A percentile compares a stretch with the other conserved stretches of the same genome.
These are phyloP conservation scores for Rhynchotus rufescens DNA, from an alignment of 2,797 vertebrate genomes.

Conservation along the genomic window DNA sequence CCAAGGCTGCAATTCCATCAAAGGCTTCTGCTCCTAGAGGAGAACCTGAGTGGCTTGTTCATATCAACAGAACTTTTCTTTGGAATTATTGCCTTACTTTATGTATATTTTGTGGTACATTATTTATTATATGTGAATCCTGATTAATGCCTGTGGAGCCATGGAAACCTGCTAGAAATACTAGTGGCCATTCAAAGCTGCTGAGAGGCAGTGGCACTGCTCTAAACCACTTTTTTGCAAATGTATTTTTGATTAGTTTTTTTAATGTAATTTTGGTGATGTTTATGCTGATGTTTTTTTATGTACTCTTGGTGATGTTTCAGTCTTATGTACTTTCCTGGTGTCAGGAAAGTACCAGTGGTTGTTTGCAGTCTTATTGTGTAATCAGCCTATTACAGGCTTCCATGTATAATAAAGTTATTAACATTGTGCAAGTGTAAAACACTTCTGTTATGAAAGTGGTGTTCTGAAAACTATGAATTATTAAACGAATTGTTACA, in stretches of 20 bases:
- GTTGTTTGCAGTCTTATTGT: constrained; percentile 84
- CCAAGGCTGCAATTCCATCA: constrained; percentile 71
- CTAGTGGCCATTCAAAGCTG: constrained; percentile 80
- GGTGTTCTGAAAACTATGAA: constrained; percentile 87
- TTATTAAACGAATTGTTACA: constrained; percentile 80
- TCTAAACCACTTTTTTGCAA: constrained; percentile 84
- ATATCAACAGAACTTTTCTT: constrained; percentile 76
- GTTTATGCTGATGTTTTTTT: constrained; percentile 85
- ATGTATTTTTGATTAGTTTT: constrained; percentile 82
- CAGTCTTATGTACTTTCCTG: constrained; percentile 82
- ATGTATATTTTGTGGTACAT: constrained; percentile 81
- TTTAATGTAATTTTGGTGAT: constrained; percentile 84
- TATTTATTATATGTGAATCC: constrained; percentile 83
- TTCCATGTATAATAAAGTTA: constrained; percentile 93
- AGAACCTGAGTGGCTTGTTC: constrained; percentile 52
- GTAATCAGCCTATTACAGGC: constrained; percentile 83
- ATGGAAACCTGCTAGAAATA: constrained; percentile 76
- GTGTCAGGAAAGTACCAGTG: constrained; percentile 82
- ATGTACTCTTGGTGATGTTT: constrained; percentile 86
- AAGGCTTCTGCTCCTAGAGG: constrained; percentile 62
- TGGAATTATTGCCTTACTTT: constrained; percentile 79
- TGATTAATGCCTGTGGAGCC: constrained; percentile 78
- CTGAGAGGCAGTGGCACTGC: constrained; percentile 80
- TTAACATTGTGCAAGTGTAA: constrained; percentile 95
- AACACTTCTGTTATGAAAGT: constrained; percentile 89